A percentile compares a stretch with the other conserved stretches of the same genome.
Conservation (phyloP, 1,140 invertebrate genomes). For the Temnothorax curvispinosus region DNA sequence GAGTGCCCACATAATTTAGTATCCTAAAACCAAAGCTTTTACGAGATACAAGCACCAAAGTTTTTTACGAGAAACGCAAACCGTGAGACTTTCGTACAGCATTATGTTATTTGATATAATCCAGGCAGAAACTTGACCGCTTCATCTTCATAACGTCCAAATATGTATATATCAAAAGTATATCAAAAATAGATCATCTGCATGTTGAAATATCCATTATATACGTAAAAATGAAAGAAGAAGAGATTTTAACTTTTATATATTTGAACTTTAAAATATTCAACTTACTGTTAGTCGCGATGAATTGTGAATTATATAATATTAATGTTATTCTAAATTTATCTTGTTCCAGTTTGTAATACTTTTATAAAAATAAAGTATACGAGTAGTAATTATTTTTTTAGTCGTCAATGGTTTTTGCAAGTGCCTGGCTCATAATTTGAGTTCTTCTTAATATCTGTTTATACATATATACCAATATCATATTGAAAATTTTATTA, state of each 20-base stretch:
- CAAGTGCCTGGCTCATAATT: not conserved
- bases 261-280: not conserved
- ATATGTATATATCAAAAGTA: not conserved
- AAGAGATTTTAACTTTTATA: not conserved
- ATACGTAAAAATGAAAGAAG: not conserved
- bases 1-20: constrained; percentile 6
- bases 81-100: not conserved
- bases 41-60: too few species aligned
- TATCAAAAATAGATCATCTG: not conserved
- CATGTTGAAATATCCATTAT: not conserved
- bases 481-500: not conserved
- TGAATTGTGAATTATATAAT: not conserved
- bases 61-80: not conserved
- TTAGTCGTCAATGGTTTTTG: not conserved
- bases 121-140: not conserved
- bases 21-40: not conserved
- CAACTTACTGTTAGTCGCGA: not conserved
- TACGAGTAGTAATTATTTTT: not conserved
- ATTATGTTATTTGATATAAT: constrained; percentile 13
- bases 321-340: not conserved
- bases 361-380: not conserved
- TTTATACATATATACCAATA: not conserved
- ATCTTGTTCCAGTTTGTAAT: not conserved
- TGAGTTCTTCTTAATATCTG: not conserved
- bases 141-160: not conserved